Evolutionary conservation across 2,888 invertebrate species (phyloP), one percentile per base, ranked within the genome.

Genomic region (Girardia tigrina): DNA sequence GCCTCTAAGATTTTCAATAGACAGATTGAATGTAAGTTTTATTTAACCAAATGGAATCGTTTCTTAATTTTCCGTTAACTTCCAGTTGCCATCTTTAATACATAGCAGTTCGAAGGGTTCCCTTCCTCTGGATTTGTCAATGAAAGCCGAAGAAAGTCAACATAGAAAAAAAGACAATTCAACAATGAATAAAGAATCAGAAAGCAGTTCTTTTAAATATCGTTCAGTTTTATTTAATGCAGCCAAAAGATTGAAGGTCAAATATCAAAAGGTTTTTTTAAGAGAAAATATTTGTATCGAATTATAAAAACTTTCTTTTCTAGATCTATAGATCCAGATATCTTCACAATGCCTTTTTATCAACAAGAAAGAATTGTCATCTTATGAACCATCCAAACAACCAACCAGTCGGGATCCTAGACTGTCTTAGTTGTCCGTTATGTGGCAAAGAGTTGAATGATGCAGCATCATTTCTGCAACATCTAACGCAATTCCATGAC

Each of bases 401-500:
- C 36, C 56, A n/a, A n/a, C n/a, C 56, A 56, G n/a, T 12, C 23
- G 56, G 56, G n/a, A 56, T 56, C 6, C 23, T 56, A 23, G 56
- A 56, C 23, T 56, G 56, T 23, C 56, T 56, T 4, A 56, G 56
- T 56, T 56, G 56, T 56, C 56, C 56, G n/a, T 56, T 56, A 23
- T 56, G 56, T n/a, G 56, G 56, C 56, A 56, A 56, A 56, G 56
- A 56, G n/a, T 23, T 56, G 2, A 56, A 56, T 56, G 56, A 56
- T 56, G 56, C 56, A 20, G 56, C 56, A 2, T 56, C 56, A 56
- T 56, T 56, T 56, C n/a, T 56, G 56, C 56, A 56, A 23, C 56
- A 56, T 56, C 23, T 56, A 56, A 56, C 56, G n/a, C 56, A 56
- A 16, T 56, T 56, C n/a, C 56, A 56, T 56, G 56, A 56, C 56